phyloP scores from a whole-genome alignment of 2,113 vertebrate species.

The Mirounga angustirostris region DNA sequence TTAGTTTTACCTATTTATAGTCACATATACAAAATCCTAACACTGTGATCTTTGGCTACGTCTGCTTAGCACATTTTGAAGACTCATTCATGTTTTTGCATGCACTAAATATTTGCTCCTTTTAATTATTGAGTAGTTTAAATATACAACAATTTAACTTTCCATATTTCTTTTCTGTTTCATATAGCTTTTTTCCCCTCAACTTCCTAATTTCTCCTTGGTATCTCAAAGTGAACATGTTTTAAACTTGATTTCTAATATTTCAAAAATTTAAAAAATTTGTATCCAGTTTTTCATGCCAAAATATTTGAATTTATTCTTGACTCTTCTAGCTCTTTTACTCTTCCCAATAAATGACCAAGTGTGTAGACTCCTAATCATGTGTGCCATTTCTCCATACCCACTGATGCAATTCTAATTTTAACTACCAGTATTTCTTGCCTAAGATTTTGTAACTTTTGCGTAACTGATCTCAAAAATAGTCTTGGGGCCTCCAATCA shows the following conservation, averaged over 20 bases:
- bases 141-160: not conserved
- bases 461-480: not conserved
- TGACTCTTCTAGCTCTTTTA: not conserved
- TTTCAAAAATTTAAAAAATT: not conserved
- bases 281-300: not conserved
- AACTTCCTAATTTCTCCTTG: not conserved
- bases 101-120: not conserved
- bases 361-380: not conserved
- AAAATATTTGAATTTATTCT: constrained; percentile 40
- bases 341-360: not conserved
- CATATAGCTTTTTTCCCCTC: not conserved
- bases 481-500: not conserved
- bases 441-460: constrained; percentile 13
- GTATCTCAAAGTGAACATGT: not conserved
- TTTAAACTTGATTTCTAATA: constrained; percentile 20
- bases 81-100: not conserved
- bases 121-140: not conserved
- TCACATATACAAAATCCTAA: not conserved
- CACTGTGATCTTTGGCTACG: not conserved
- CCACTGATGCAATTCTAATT: not conserved
- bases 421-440: constrained; percentile 5
- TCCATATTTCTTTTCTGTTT: not conserved
- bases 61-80: constrained; percentile 21
- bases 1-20: not conserved
- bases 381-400: not conserved